A percentile compares a stretch with the other conserved stretches of the same genome.
Evolutionary conservation across 2,113 vertebrate genomes (phyloP).

Genomic region (Tursiops truncatus): DNA sequence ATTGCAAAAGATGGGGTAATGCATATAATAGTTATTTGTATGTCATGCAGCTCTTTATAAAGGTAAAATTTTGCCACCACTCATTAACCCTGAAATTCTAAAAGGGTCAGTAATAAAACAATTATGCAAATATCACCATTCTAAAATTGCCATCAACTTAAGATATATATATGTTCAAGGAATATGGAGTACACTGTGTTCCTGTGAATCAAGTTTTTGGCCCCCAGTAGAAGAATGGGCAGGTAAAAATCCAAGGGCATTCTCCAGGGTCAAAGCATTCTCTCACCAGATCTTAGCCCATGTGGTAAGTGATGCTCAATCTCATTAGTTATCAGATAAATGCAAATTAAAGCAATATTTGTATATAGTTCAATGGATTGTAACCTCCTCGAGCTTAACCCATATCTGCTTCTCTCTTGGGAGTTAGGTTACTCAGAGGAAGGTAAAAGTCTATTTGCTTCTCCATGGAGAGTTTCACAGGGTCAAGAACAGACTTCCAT

Average conservation of each 20-base stretch:
- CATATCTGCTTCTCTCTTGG: background rate
- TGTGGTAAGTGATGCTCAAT: background rate
- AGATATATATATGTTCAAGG: background rate
- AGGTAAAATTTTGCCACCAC: background rate
- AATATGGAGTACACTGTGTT: background rate
- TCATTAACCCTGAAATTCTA: background rate
- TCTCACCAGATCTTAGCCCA: background rate
- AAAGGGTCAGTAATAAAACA: slow-evolving; percentile 29
- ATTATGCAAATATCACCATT: slow-evolving; percentile 30
- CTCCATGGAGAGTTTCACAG: background rate
- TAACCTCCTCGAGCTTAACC: background rate
- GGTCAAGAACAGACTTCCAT: background rate
- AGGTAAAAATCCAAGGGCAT: background rate
- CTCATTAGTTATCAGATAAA: background rate
- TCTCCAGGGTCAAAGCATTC: background rate
- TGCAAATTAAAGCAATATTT: background rate
- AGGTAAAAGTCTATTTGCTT: background rate
- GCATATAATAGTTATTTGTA: background rate
- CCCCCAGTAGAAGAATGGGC: background rate
- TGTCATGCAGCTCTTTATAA: background rate
- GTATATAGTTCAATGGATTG: background rate
- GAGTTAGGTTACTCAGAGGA: background rate
- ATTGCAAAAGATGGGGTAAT: slow-evolving; percentile 13
- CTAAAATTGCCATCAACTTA: background rate
- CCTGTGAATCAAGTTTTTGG: background rate